A percentile compares a stretch with the other conserved stretches of the same genome.
Conservation (phyloP, 2,113 vertebrate genomes). For the Thermophis baileyi region DNA sequence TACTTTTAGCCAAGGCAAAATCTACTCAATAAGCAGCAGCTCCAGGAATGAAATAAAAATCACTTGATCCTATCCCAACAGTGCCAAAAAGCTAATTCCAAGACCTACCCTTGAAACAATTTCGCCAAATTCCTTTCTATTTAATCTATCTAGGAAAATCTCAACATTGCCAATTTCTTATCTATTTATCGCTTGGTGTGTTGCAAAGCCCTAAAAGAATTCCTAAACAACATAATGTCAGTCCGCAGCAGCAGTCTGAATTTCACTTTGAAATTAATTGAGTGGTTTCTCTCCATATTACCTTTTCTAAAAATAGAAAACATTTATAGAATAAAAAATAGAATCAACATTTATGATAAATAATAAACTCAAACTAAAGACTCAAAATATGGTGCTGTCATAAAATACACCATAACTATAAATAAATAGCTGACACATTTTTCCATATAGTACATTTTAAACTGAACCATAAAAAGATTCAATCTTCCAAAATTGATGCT, state of each 20-base stretch:
- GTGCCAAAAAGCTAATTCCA: background rate
- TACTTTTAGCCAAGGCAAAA: background rate
- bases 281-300: background rate
- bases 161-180: background rate
- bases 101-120: background rate
- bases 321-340: background rate
- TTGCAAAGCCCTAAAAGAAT: background rate
- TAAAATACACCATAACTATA: background rate
- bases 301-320: background rate
- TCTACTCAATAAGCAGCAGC: background rate
- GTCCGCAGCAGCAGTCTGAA: background rate
- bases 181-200: background rate
- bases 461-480: background rate
- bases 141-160: background rate
- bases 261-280: background rate
- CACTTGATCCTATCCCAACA: background rate
- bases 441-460: constrained; percentile 32
- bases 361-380: background rate
- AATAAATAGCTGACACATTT: background rate
- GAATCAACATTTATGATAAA: background rate
- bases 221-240: background rate
- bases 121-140: background rate
- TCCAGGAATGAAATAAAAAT: background rate
- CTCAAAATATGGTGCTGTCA: background rate
- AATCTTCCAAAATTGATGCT: no score